A percentile compares a stretch with the other conserved stretches of the same genome.
Evolutionary conservation across 2,113 vertebrate genomes (phyloP).

Genomic region (Proteles cristata): DNA sequence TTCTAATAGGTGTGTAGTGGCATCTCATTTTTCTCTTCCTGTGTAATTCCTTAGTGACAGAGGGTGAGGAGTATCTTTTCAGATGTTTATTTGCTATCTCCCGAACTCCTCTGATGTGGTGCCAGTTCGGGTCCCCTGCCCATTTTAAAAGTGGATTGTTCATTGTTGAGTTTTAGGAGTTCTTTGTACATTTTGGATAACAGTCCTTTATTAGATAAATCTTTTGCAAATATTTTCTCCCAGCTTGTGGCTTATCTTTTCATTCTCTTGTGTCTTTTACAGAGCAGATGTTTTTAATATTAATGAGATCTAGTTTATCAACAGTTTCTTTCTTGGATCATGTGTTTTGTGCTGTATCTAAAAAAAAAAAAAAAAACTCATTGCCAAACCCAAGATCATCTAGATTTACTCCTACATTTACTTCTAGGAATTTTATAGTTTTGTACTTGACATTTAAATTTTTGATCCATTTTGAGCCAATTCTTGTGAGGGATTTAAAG

Average conservation of each 20-base stretch:
- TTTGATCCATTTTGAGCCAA: neutral
- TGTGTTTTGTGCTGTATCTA: neutral
- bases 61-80: neutral
- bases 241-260: neutral
- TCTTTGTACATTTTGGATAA: neutral
- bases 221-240: neutral
- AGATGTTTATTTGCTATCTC: neutral
- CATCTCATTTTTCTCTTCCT: neutral
- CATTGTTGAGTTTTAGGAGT: neutral
- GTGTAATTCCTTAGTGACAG: neutral
- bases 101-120: neutral
- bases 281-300: neutral
- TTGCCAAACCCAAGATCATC: neutral
- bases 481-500: neutral
- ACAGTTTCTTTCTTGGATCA: neutral
- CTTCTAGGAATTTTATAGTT: neutral
- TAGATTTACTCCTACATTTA: neutral
- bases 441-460: neutral
- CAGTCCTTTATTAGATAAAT: neutral
- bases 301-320: neutral
- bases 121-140: neutral
- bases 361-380: neutral
- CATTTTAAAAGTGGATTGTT: neutral
- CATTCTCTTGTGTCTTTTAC: neutral
- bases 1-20: neutral